A percentile compares a stretch with the other conserved stretches of the same genome.
Conservation (phyloP, 2,888 invertebrate species). For the Coecobrya sp. region DNA sequence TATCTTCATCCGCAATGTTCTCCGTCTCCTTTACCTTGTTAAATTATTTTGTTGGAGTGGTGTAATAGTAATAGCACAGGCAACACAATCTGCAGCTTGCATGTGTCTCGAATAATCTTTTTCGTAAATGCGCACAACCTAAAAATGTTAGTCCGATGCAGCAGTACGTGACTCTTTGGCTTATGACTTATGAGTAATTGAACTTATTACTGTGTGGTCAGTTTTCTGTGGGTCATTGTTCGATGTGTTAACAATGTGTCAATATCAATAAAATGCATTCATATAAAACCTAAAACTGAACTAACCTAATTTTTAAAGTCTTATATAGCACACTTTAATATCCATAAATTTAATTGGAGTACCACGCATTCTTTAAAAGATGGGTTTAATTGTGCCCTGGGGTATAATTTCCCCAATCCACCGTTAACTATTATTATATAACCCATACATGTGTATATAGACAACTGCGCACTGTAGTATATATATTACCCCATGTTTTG, state of each 20-base stretch:
- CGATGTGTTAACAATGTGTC: too few relatives aligned
- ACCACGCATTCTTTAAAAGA: neutral
- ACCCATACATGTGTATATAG: too few relatives aligned
- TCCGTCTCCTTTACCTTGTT: constrained; percentile 7
- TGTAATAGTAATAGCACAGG: neutral
- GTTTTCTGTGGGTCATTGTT: too few relatives aligned
- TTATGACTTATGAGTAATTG: too few relatives aligned
- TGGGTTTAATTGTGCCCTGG: neutral
- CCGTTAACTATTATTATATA: neutral
- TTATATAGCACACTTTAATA: too few relatives aligned
- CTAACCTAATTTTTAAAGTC: too few relatives aligned
- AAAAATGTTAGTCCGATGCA: neutral
- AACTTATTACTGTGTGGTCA: neutral
- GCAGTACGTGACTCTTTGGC: neutral
- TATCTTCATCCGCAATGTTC: constrained; percentile 43
- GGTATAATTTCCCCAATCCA: neutral
- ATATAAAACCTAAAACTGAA: too few relatives aligned
- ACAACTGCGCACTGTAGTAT: too few relatives aligned
- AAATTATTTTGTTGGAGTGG: constrained; percentile 33
- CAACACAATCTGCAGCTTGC: neutral
- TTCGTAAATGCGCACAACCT: neutral
- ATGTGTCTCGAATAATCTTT: constrained; percentile 20
- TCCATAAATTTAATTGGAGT: constrained; percentile 20
- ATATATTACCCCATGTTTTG: too few relatives aligned
- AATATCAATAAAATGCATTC: too few relatives aligned